phyloP scores from a whole-genome alignment of 2,113 vertebrate species.

The Coracopsis vasa region DNA sequence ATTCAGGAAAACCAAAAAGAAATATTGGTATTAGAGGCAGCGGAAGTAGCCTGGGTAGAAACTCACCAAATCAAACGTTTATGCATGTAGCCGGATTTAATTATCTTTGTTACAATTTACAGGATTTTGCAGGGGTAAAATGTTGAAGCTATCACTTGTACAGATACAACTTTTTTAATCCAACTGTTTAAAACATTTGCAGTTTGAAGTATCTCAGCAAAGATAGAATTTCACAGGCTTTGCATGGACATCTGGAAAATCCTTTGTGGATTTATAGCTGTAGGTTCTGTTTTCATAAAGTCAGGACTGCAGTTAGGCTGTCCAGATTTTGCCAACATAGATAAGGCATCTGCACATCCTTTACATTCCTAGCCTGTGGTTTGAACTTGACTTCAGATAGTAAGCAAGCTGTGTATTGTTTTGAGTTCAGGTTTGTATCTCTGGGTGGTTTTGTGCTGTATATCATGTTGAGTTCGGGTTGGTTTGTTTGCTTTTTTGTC shows the following conservation, averaged over 20 bases:
- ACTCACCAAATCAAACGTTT: background rate
- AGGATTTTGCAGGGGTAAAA: background rate
- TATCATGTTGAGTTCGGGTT: background rate
- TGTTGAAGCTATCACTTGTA: background rate
- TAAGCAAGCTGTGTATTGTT: background rate
- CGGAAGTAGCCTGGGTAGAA: background rate
- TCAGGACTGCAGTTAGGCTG: background rate
- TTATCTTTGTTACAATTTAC: background rate
- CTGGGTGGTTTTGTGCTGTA: background rate
- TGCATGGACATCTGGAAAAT: background rate
- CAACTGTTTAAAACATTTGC: background rate
- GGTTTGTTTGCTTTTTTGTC: background rate
- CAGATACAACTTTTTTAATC: background rate
- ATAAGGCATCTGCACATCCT: fast-evolving
- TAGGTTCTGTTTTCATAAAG: background rate
- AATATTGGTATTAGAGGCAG: background rate
- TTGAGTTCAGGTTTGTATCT: background rate
- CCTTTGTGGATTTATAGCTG: background rate
- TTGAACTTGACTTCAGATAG: background rate
- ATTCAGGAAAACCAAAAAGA: background rate
- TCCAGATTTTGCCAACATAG: background rate
- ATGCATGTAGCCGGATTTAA: background rate
- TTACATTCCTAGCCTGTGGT: background rate
- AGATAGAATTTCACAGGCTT: background rate
- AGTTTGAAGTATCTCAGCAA: background rate